Evolutionary conservation across 2,888 invertebrate species (phyloP).

Genomic region (Lamproptera curius): DNA sequence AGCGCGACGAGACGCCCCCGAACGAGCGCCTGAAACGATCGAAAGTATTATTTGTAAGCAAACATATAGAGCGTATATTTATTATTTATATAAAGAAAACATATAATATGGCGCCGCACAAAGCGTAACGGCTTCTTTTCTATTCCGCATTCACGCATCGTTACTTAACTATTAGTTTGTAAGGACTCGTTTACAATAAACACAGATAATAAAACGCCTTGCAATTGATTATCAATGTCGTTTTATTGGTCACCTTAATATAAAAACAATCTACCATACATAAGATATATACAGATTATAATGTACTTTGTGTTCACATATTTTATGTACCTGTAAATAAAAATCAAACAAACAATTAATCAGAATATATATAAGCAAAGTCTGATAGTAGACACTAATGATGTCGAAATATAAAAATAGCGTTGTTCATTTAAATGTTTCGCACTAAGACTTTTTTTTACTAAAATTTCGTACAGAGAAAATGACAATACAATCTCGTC

Average conservation of each 20-base stretch:
- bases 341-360: too few species aligned
- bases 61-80: constrained; percentile 29
- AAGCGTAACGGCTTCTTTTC: constrained; percentile 43
- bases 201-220: constrained; percentile 71
- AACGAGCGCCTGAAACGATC: constrained; percentile 20
- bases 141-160: constrained; percentile 64
- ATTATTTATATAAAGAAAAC: constrained; percentile 47
- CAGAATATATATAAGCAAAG: too few species aligned
- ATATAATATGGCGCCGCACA: constrained; percentile 47
- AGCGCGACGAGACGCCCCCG: constrained; percentile 34
- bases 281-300: constrained; percentile 26
- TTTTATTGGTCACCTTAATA: constrained; percentile 41
- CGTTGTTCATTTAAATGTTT: too few species aligned
- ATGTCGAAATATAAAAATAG: too few species aligned
- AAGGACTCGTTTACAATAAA: constrained; percentile 66
- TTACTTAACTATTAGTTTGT: constrained; percentile 71
- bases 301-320: constrained; percentile 3
- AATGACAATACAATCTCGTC: too few species aligned
- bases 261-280: constrained; percentile 14
- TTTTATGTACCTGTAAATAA: not conserved
- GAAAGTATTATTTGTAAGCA: constrained; percentile 24
- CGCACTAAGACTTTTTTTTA: too few species aligned
- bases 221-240: constrained; percentile 57
- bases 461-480: too few species aligned
- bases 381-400: too few species aligned